phyloP scores from a whole-genome alignment of 2,113 vertebrate genomes.

The Pterophyllum scalare region DNA sequence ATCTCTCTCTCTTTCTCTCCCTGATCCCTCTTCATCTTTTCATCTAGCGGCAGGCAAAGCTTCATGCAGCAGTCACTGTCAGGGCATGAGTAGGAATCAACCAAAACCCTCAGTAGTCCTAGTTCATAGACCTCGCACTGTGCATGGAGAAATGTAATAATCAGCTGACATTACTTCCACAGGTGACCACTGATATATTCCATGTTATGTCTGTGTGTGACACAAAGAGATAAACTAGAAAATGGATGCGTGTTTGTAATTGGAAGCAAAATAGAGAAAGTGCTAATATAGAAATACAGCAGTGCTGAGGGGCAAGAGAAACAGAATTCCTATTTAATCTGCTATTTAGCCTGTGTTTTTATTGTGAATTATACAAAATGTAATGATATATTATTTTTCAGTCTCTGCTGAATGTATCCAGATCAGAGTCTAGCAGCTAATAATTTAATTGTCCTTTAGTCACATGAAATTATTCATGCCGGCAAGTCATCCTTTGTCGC shows the following conservation, averaged over 20 bases:
- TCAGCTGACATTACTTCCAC: conserved; percentile 81
- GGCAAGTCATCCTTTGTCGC: conserved; percentile 13
- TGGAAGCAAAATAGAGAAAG: conserved; percentile 14
- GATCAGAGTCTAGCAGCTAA: conserved; percentile 21
- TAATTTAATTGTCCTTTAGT: conserved; percentile 27
- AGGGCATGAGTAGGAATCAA: conserved; percentile 65
- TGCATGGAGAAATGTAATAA: conserved; percentile 79
- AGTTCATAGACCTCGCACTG: conserved; percentile 71
- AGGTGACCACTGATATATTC: conserved; percentile 73
- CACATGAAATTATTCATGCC: neutral
- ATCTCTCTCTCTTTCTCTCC: conserved; percentile 75
- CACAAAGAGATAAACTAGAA: conserved; percentile 35
- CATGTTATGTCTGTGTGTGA: conserved; percentile 55
- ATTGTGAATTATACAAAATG: conserved; percentile 2
- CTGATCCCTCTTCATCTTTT: conserved; percentile 78
- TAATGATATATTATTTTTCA: neutral
- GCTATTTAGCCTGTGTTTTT: conserved; percentile 8
- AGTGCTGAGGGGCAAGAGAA: conserved; percentile 39
- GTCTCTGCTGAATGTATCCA: neutral
- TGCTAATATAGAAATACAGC: neutral
- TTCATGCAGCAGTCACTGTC: conserved; percentile 72
- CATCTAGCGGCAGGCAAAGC: conserved; percentile 75
- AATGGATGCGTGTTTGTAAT: neutral
- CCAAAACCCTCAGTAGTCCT: conserved; percentile 66
- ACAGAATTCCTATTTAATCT: conserved; percentile 9